Conservation (phyloP, 2,797 vertebrate species). For the Discoglossus pictus region DNA sequence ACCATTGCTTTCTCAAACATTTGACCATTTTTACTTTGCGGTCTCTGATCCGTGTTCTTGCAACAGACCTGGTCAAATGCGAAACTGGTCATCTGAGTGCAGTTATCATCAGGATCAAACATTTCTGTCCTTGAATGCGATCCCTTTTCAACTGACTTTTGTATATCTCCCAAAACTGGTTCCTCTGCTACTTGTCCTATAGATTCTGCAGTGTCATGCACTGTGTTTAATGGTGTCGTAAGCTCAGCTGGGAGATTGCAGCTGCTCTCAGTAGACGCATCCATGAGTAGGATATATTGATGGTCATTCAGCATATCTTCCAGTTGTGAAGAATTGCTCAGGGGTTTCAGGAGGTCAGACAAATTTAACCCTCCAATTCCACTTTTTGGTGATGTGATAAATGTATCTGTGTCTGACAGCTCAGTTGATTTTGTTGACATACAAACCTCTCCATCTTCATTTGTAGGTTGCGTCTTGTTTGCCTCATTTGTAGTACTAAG, state of each 20-base stretch:
- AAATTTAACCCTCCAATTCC: conserved; percentile 36
- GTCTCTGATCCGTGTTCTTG: too few relatives aligned
- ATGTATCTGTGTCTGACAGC: background rate
- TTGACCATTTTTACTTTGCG: too few relatives aligned
- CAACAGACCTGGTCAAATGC: background rate
- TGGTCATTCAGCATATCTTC: conserved; percentile 23
- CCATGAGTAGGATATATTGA: background rate
- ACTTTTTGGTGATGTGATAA: conserved; percentile 7
- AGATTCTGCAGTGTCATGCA: conserved; percentile 51
- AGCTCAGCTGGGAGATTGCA: conserved; percentile 49
- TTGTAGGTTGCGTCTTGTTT: background rate
- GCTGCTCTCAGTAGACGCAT: conserved; percentile 43
- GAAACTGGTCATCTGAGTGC: conserved; percentile 49
- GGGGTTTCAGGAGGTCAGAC: conserved; percentile 41
- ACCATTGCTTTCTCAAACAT: too few relatives aligned
- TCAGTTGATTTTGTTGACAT: background rate
- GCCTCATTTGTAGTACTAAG: background rate
- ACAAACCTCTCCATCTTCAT: background rate
- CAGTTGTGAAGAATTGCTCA: conserved; percentile 42
- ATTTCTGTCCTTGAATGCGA: conserved; percentile 23
- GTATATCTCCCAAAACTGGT: background rate
- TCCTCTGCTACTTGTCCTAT: conserved; percentile 21
- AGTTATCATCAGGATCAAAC: conserved; percentile 50
- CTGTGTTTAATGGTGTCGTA: conserved; percentile 48
- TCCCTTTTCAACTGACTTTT: background rate